These are phyloP conservation scores for Scaptomyza flava DNA, from an alignment of 2,888 invertebrate species.

Conservation along the genomic window DNA sequence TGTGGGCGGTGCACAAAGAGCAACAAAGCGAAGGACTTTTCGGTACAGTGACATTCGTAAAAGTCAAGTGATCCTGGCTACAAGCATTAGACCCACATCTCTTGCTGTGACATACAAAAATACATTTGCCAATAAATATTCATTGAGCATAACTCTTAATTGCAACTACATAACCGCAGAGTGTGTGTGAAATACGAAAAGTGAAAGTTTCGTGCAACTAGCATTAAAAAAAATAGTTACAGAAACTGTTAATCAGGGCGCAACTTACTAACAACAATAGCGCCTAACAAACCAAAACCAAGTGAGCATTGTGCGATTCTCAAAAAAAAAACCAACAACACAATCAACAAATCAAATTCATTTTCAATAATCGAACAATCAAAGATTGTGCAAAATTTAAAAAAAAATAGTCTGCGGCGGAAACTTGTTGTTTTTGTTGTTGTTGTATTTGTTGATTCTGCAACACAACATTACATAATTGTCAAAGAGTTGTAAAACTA, in stretches of 20 bases:
- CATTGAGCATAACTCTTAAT: constrained; percentile 10
- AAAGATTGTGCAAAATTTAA: constrained; percentile 59
- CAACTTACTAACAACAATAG: constrained; percentile 48
- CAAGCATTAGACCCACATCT: neutral
- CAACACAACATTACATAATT: constrained; percentile 73
- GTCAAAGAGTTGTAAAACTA: constrained; percentile 69
- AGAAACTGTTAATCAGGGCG: constrained; percentile 55
- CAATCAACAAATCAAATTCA: constrained; percentile 33
- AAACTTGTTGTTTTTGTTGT: constrained; percentile 49
- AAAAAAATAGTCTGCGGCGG: constrained; percentile 43
- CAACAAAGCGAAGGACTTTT: constrained; percentile 41
- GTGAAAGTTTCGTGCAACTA: constrained; percentile 52
- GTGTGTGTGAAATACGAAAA: constrained; percentile 19
- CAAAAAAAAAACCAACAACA: constrained; percentile 34
- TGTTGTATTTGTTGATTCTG: constrained; percentile 64
- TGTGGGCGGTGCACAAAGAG: constrained; percentile 23
- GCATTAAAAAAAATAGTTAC: constrained; percentile 40
- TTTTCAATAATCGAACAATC: constrained; percentile 54
- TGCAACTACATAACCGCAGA: constrained; percentile 49
- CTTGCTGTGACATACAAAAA: constrained; percentile 22
- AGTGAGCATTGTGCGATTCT: constrained; percentile 76
- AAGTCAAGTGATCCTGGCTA: constrained; percentile 30
- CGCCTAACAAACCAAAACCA: constrained; percentile 51
- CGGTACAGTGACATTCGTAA: constrained; percentile 26
- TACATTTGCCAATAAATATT: constrained; percentile 4